Percentiles rank a stretch among this genome's conserved stretches.
Conservation (phyloP, 1,140 invertebrate species). For the Anastrepha obliqua region DNA sequence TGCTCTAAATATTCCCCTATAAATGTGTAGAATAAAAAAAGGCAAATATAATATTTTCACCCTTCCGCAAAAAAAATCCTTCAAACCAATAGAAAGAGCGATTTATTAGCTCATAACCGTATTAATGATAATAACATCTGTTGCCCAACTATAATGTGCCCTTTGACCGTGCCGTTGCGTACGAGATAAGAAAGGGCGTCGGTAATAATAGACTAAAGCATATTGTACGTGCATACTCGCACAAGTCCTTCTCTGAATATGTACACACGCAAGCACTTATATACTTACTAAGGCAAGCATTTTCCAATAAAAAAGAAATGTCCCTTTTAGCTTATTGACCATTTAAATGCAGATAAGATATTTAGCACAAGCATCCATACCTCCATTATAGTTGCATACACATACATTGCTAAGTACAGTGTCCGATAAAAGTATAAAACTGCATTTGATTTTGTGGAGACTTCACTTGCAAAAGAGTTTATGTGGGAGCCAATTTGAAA, state of each 20-base stretch:
- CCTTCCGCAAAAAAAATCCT: neutral
- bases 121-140: constrained; percentile 49
- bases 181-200: constrained; percentile 30
- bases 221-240: neutral
- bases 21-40: too few species aligned
- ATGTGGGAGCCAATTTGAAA: too few species aligned
- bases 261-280: neutral
- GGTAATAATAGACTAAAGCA: neutral
- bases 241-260: neutral
- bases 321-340: constrained; percentile 40
- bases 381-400: neutral
- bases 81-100: neutral
- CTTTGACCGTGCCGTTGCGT: neutral
- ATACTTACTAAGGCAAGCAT: too few species aligned
- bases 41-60: neutral
- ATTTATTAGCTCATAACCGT: constrained; percentile 11
- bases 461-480: too few species aligned
- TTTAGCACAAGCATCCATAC: neutral
- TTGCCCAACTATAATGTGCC: constrained; percentile 33
- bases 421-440: neutral
- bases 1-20: too few species aligned
- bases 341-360: constrained; percentile 41
- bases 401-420: neutral
- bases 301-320: constrained; percentile 48
- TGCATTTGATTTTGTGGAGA: too few species aligned